phyloP scores from a whole-genome alignment of 1,140 invertebrate species.

The Zaprionus ghesquierei region DNA sequence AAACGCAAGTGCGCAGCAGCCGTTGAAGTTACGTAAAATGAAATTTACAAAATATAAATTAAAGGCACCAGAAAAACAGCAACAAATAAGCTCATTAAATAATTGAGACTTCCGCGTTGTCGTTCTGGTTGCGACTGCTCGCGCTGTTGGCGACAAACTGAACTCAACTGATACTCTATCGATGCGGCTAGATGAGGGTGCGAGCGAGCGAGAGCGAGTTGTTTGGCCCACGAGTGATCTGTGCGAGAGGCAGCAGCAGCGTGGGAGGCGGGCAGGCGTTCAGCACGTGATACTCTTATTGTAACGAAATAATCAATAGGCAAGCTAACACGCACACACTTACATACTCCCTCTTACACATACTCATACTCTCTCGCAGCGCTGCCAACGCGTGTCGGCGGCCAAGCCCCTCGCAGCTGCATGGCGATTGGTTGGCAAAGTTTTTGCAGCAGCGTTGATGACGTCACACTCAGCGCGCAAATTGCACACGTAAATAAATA shows the following conservation, averaged over 20 bases:
- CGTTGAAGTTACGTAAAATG: constrained; percentile 56
- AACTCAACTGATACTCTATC: neutral
- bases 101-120: constrained; percentile 46
- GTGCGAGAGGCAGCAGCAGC: neutral
- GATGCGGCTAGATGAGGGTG: neutral
- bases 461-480: constrained; percentile 41
- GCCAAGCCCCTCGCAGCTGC: constrained; percentile 67
- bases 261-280: neutral
- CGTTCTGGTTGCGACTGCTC: constrained; percentile 22
- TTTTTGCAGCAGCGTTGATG: constrained; percentile 34
- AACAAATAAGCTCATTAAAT: constrained; percentile 32
- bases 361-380: neutral
- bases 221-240: neutral
- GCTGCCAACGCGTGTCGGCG: neutral
- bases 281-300: constrained; percentile 37
- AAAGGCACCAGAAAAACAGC: constrained; percentile 2
- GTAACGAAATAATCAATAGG: constrained; percentile 35
- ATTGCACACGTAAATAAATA: no score
- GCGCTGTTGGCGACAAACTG: constrained; percentile 48
- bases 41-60: constrained; percentile 33
- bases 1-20: constrained; percentile 29
- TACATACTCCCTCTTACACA: neutral
- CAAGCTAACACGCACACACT: neutral
- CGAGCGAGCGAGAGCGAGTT: neutral
- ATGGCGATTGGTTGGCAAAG: constrained; percentile 41